phyloP scores from a whole-genome alignment of 2,888 invertebrate species.

The Candidula unifasciata region DNA sequence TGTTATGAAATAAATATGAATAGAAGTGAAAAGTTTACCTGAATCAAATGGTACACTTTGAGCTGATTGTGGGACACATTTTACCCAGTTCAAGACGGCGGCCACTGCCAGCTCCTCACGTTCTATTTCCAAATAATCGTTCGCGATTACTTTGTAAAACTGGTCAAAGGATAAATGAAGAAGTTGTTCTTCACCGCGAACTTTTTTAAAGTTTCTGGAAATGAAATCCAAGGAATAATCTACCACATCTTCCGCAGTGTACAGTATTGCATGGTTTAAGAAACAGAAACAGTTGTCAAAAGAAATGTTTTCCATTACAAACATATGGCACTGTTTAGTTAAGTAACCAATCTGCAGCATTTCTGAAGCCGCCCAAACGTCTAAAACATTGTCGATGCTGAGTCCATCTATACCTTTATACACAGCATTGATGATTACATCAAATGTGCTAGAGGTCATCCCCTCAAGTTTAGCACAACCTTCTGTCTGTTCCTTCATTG shows the following conservation, averaged over 20 bases:
- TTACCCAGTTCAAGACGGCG: slow-evolving; percentile 5
- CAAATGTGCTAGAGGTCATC: slow-evolving; percentile 7
- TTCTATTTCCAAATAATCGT: neutral
- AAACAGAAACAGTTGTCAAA: neutral
- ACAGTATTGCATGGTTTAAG: neutral
- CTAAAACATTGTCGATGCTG: neutral
- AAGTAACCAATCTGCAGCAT: slow-evolving; percentile 23
- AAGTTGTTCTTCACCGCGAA: neutral
- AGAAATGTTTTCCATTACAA: neutral
- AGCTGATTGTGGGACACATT: neutral
- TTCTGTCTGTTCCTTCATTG: slow-evolving; percentile 12
- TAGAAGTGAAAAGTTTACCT: too few relatives aligned
- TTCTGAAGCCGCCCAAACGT: slow-evolving; percentile 20
- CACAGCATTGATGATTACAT: neutral
- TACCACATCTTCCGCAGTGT: neutral
- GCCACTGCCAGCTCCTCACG: neutral
- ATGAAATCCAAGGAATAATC: neutral
- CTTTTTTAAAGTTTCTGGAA: neutral
- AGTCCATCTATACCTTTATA: slow-evolving; percentile 11
- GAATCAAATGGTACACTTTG: too few relatives aligned
- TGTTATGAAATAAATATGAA: too few relatives aligned
- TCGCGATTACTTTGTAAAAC: neutral
- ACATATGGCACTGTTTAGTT: neutral
- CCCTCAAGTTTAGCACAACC: neutral
- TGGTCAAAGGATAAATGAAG: neutral